Base-by-base conservation (phyloP, 2,888 invertebrate genomes). In the Automeris io region DNA sequence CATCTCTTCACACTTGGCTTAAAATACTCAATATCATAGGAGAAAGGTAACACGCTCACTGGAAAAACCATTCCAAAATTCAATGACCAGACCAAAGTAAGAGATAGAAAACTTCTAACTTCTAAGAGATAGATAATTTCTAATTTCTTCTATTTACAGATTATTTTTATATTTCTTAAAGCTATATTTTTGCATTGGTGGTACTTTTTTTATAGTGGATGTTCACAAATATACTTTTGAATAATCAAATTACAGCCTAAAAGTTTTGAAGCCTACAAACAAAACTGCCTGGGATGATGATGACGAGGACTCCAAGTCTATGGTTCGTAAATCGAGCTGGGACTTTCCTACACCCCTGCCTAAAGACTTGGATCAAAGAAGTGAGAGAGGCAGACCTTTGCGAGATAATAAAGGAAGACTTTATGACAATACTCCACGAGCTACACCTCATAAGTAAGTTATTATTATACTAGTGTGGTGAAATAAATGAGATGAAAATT, bases 281-380 rank as follows among this genome's bases (percentile, higher is more conserved):
- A 92, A 90, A 61, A 90, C 91, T 26, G 89, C 91, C n/a, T 93
- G 93, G 93, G 93, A 93, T 24, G 86, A 86, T 54, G 93, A 93
- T 44, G 95, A 95, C 47, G 95, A 95, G 48, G 93, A 93, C 34
- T 85, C 88, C 3, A 88, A 88, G 23, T 79, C 80, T 3, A 88
- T 90, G 1, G 67, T 88, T 0, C 90, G 90, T 40, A 92, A 90
- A 53, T 97, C 97, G 0, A 91, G 92, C 36, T 98, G 98, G 98
- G 98, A 98, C 76, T 92, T 95, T 64, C 96, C 97, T 0, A 97
- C 97, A 0, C 98, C 97, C 0, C 88, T 89, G 51, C 82, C 90
- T 5, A 54, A 61, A 51, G 81, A 89, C 51, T 55, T 89, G 61
- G 70, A 81, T 3, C 58, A 72, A 49, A 46, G 88, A 36, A 80